These are phyloP conservation scores for Cosmopolites sordidus DNA, from an alignment of 2,888 invertebrate species.

Conservation along the genomic window DNA sequence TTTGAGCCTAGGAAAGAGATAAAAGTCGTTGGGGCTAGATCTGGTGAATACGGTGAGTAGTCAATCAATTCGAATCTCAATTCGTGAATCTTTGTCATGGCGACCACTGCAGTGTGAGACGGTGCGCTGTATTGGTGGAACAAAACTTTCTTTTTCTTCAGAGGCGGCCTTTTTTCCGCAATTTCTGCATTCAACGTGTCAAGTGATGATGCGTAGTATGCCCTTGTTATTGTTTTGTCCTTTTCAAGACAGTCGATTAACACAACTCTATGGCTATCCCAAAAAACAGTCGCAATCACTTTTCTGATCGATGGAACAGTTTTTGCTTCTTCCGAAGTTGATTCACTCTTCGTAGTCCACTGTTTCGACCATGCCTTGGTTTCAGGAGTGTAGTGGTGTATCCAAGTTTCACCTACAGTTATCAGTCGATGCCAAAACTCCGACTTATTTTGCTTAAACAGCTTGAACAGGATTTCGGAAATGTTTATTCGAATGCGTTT, in stretches of 20 bases:
- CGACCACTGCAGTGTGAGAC: not conserved
- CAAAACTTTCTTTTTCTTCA: constrained; percentile 20
- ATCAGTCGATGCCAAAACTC: too few species aligned
- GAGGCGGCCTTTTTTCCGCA: constrained; percentile 17
- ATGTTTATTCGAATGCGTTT: too few species aligned
- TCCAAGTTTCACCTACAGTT: too few species aligned
- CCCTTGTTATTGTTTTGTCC: not conserved
- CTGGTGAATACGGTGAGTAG: constrained; percentile 16
- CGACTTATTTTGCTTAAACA: too few species aligned
- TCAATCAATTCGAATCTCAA: constrained; percentile 15
- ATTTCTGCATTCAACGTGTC: not conserved
- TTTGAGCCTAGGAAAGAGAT: not conserved
- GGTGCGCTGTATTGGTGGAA: constrained; percentile 19
- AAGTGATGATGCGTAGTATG: too few species aligned
- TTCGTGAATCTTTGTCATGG: constrained; percentile 17
- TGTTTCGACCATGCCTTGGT: too few species aligned
- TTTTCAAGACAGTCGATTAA: not conserved
- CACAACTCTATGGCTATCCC: not conserved
- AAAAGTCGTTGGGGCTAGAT: constrained; percentile 14
- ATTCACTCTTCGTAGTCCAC: too few species aligned
- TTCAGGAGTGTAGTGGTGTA: too few species aligned
- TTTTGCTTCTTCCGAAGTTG: constrained; percentile 6
- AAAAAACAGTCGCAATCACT: not conserved
- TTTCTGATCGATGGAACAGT: constrained; percentile 4
- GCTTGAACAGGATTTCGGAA: too few species aligned